Conservation (phyloP, 2,797 vertebrate genomes). For the Amniataba percoides region DNA sequence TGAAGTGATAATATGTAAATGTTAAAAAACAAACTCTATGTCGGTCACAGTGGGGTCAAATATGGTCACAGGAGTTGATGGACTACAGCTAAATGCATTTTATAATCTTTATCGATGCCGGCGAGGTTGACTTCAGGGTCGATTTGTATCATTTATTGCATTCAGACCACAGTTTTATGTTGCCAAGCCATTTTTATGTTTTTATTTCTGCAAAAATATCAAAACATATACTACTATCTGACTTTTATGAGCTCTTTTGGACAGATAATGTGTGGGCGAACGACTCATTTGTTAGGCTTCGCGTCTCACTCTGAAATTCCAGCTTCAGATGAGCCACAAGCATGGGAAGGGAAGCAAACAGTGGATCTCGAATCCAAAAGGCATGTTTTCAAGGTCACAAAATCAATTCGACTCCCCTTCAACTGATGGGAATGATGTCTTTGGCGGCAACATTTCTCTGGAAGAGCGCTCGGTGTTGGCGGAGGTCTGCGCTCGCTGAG, state of each 20-base stretch:
- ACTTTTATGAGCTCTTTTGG: neutral
- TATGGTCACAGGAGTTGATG: neutral
- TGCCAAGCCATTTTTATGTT: neutral
- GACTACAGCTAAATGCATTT: too few species aligned
- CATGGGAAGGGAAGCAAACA: neutral
- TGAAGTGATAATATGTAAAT: too few species aligned
- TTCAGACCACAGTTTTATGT: slow-evolving; percentile 10
- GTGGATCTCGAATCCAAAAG: slow-evolving; percentile 1
- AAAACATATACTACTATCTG: neutral
- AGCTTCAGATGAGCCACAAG: slow-evolving; percentile 16
- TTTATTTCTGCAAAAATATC: neutral
- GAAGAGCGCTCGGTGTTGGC: slow-evolving; percentile 25
- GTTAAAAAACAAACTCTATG: too few species aligned
- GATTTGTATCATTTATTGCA: neutral
- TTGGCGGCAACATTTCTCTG: slow-evolving; percentile 36
- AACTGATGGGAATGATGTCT: slow-evolving; percentile 35
- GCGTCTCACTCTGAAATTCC: slow-evolving; percentile 26
- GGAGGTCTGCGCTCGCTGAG: neutral
- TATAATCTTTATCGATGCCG: neutral
- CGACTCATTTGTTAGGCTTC: slow-evolving; percentile 16
- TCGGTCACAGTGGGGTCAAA: neutral
- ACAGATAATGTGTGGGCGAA: neutral
- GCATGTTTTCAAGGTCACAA: slow-evolving; percentile 31
- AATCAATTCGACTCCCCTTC: slow-evolving; percentile 19
- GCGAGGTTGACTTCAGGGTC: neutral